Conservation (phyloP, 2,113 vertebrate species). For the Rhynchopsitta pachyrhyncha region DNA sequence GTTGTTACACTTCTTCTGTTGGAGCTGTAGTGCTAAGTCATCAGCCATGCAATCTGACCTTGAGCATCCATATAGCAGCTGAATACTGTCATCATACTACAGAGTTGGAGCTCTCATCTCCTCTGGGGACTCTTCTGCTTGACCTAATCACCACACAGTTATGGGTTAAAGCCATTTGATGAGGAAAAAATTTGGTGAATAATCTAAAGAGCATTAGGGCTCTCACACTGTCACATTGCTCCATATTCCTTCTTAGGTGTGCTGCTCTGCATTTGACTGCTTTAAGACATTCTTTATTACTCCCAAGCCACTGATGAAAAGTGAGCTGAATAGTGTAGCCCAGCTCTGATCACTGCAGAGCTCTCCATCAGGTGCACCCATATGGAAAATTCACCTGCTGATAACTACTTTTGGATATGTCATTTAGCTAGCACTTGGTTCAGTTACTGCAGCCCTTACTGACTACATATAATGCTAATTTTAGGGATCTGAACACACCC, state of each 20-base stretch:
- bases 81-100: not conserved
- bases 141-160: not conserved
- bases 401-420: slow-evolving; percentile 34
- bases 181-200: slow-evolving; percentile 5
- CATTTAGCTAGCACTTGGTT: not conserved
- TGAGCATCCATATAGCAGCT: not conserved
- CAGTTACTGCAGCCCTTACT: not conserved
- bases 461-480: not conserved
- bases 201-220: not conserved
- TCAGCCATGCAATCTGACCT: not conserved
- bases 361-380: not conserved
- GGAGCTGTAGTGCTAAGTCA: not conserved
- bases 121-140: not conserved
- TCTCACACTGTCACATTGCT: not conserved
- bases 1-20: not conserved
- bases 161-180: not conserved
- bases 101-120: not conserved
- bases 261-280: not conserved
- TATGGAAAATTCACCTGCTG: not conserved
- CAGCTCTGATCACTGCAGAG: not conserved
- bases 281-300: slow-evolving; percentile 12
- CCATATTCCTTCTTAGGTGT: not conserved
- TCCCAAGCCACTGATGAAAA: not conserved
- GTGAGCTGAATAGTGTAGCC: not conserved
- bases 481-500: slow-evolving; percentile 17